A percentile compares a stretch with the other conserved stretches of the same genome.
These are phyloP conservation scores for Acrocyrtus sp. DNA, from an alignment of 2,888 invertebrate species.

Conservation along the genomic window DNA sequence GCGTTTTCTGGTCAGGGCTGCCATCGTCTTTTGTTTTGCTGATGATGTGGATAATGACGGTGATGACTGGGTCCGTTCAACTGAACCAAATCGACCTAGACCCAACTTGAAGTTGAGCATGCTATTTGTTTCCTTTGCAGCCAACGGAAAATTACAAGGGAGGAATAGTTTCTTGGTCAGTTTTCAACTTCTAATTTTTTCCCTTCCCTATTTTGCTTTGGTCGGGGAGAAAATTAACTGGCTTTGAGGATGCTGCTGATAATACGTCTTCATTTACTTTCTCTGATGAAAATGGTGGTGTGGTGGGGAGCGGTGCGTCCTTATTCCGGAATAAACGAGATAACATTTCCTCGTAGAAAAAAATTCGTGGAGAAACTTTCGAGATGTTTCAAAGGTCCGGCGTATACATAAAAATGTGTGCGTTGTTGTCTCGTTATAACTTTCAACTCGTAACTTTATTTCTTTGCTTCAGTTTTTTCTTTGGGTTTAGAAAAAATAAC, in stretches of 20 bases:
- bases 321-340: no score
- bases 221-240: constrained; percentile 33
- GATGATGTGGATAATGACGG: not conserved
- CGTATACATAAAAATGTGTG: no score
- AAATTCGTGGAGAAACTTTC: no score
- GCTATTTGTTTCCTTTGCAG: constrained; percentile 16
- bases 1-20: constrained; percentile 22
- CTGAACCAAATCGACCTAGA: constrained; percentile 24
- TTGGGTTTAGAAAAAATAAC: no score
- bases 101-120: constrained; percentile 24
- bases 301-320: no score
- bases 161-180: constrained; percentile 2
- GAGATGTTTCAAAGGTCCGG: no score
- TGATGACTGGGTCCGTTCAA: not conserved
- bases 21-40: constrained; percentile 1
- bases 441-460: no score
- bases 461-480: no score
- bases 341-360: no score
- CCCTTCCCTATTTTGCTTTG: constrained; percentile 14
- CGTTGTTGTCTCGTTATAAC: no score
- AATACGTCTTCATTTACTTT: constrained; percentile 7
- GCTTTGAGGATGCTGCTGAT: no score
- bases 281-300: no score
- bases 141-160: constrained; percentile 26
- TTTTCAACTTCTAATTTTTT: not conserved